phyloP scores from a whole-genome alignment of 2,797 vertebrate genomes.

The Linurgus olivaceus region DNA sequence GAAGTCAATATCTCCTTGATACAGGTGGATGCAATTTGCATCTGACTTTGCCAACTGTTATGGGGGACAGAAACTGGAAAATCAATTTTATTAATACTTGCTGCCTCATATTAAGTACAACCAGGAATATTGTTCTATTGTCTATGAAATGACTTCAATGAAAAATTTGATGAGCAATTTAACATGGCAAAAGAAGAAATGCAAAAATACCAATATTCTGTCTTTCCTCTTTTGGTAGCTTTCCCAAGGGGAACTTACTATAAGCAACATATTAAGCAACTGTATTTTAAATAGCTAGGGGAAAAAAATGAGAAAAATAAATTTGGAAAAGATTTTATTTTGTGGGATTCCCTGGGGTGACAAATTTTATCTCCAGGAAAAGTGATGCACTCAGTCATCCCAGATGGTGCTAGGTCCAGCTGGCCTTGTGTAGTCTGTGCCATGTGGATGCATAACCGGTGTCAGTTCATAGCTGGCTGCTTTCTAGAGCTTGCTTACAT shows the following conservation, averaged over 20 bases:
- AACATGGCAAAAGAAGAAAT: background rate
- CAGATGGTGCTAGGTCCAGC: background rate
- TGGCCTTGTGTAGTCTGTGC: background rate
- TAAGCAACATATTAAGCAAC: background rate
- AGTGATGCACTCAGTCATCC: background rate
- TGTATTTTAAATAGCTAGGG: background rate
- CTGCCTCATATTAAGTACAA: background rate
- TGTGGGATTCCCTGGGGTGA: background rate
- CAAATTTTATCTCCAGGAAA: background rate
- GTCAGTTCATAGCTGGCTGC: background rate
- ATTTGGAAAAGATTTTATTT: background rate
- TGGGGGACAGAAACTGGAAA: background rate
- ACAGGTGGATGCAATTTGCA: constrained; percentile 44
- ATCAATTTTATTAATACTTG: constrained; percentile 32
- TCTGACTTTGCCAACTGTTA: constrained; percentile 35
- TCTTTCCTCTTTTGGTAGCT: background rate
- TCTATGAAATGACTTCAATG: background rate
- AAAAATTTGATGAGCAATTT: background rate
- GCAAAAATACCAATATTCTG: background rate
- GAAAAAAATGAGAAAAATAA: background rate
- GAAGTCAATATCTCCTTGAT: constrained; percentile 39
- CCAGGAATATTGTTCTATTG: background rate
- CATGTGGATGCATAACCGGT: background rate
- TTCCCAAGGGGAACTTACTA: background rate
- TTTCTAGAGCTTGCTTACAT: background rate